Percentiles rank a stretch among this genome's conserved stretches.
Evolutionary conservation across 2,113 vertebrate genomes (phyloP).

Genomic region (Scophthalmus maximus): DNA sequence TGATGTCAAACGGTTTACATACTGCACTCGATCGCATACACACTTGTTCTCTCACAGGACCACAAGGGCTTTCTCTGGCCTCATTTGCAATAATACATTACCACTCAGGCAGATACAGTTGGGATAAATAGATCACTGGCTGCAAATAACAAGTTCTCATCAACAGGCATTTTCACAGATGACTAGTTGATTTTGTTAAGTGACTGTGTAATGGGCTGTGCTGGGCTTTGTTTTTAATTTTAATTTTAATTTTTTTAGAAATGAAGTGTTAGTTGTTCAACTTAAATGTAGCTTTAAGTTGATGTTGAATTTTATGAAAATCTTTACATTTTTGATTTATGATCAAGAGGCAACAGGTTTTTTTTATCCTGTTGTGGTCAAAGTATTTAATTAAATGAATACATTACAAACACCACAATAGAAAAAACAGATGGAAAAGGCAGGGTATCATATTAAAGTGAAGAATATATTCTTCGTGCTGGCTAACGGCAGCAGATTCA

Average conservation of each 20-base stretch:
- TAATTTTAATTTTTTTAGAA: too few species aligned
- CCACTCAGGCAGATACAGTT: conserved; percentile 36
- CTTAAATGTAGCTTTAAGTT: background rate
- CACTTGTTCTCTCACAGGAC: conserved; percentile 74
- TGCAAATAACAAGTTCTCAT: conserved; percentile 40
- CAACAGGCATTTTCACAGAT: conserved; percentile 36
- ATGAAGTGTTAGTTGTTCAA: background rate
- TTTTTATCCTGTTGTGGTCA: too few species aligned
- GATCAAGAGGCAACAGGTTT: too few species aligned
- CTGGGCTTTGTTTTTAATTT: conserved; percentile 10
- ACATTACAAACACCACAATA: too few species aligned
- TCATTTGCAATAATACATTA: conserved; percentile 53
- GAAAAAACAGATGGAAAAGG: too few species aligned
- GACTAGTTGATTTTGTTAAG: conserved; percentile 24
- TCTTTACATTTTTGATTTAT: background rate
- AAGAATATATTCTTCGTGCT: too few species aligned
- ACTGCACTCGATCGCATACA: conserved; percentile 72
- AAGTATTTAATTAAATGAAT: too few species aligned
- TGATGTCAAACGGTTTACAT: conserved; percentile 84
- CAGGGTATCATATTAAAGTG: too few species aligned
- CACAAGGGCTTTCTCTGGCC: conserved; percentile 45
- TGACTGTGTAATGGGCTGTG: conserved; percentile 10
- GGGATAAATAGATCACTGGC: conserved; percentile 52
- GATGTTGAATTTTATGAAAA: background rate
- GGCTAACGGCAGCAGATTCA: too few species aligned